Percentiles rank a stretch among this genome's conserved stretches.
Conservation (phyloP, 1,140 invertebrate genomes). For the Cyclina sinensis region DNA sequence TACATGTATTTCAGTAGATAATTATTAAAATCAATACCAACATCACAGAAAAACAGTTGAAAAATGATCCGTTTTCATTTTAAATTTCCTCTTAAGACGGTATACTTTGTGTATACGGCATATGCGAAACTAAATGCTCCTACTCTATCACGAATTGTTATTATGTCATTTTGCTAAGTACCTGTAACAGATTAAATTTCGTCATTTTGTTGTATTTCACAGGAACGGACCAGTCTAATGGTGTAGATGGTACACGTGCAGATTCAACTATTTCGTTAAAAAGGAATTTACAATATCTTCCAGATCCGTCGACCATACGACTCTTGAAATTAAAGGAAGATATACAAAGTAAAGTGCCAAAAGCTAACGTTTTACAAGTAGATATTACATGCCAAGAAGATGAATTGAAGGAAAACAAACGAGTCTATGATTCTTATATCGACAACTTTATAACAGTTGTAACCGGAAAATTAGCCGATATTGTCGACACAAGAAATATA, state of each 20-base stretch:
- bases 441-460: conserved; percentile 37
- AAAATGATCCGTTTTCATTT: too few species aligned
- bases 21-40: too few species aligned
- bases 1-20: too few species aligned
- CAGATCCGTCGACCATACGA: neutral
- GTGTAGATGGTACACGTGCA: neutral
- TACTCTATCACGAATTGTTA: too few species aligned
- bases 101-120: too few species aligned
- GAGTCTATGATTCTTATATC: conserved; percentile 18
- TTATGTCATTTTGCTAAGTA: too few species aligned
- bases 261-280: neutral
- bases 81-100: too few species aligned
- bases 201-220: too few species aligned
- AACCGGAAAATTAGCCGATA: neutral
- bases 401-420: conserved; percentile 25
- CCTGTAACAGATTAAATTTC: too few species aligned
- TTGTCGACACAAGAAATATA: neutral
- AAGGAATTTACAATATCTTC: neutral
- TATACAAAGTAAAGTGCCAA: neutral
- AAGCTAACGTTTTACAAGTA: neutral
- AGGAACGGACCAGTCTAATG: neutral
- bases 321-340: neutral
- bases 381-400: neutral
- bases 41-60: too few species aligned
- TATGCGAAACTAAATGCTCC: too few species aligned